These are phyloP conservation scores for Campaea margaritaria DNA, from an alignment of 2,888 invertebrate genomes.

Conservation along the genomic window DNA sequence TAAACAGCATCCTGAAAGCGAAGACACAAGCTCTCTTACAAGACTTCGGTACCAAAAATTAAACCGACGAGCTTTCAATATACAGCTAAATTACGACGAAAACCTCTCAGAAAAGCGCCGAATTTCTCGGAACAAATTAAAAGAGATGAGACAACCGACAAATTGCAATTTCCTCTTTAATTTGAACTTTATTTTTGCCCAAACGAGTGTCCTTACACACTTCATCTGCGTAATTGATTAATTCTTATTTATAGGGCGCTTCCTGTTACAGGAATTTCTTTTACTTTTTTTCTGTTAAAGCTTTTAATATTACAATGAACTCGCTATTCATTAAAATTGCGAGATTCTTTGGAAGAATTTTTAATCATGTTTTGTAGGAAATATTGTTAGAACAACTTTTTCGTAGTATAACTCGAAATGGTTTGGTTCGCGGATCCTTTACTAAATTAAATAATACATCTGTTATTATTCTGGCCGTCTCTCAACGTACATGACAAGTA, in stretches of 20 bases:
- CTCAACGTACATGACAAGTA: too few species aligned
- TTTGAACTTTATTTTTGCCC: constrained; percentile 30
- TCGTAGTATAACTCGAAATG: not conserved
- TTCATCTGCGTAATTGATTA: constrained; percentile 33
- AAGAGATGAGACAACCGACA: constrained; percentile 32
- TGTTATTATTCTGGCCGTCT: too few species aligned
- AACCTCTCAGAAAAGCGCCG: constrained; percentile 1
- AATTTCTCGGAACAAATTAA: constrained; percentile 25
- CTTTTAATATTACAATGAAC: constrained; percentile 25
- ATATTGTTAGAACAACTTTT: not conserved
- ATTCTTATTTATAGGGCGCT: constrained; percentile 29
- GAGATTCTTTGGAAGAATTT: constrained; percentile 16
- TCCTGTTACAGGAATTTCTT: constrained; percentile 20
- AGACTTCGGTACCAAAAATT: not conserved
- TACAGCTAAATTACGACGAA: constrained; percentile 5
- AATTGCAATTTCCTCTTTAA: constrained; percentile 30
- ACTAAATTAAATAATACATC: too few species aligned
- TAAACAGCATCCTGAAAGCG: too few species aligned
- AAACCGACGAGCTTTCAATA: constrained; percentile 4
- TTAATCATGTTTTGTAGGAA: constrained; percentile 3
- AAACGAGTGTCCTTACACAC: constrained; percentile 30
- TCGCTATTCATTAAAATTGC: constrained; percentile 22
- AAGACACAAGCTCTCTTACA: not conserved
- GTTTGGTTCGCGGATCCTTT: too few species aligned
- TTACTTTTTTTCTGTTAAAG: constrained; percentile 20